Evolutionary conservation across 30 jellyfish, hydroid and myxozoan species (phyloP), one percentile per base, ranked within the genome.

Genomic region (Turritopsis dohrnii): DNA sequence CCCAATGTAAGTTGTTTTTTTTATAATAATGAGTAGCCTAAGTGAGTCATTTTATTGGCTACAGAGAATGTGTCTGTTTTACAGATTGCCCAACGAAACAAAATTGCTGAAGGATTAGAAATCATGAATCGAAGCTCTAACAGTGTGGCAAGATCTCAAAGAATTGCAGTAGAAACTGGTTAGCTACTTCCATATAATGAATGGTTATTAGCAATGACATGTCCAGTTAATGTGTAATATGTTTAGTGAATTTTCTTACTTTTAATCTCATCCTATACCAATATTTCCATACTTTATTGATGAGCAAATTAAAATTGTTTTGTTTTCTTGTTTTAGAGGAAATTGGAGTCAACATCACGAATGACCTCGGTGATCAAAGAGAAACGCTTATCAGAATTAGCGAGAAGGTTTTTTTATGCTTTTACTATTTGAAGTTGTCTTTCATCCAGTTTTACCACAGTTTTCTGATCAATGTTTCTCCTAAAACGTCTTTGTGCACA

Each of bases 111-210:
- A 72, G 98, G 98, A 0, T 88, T 93, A 52, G 98, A 93, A 23
- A 88, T 92, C 71, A 79, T 93, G 80, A 74, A 90, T 52, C 96
- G 95, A 28, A 66, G 90, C 22, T 79, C 96, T 7, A 93, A 88
- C 31, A 93, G 98, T 74, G 88, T 93, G 13, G 94, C 74, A 27
- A 72, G 98, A 54, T 88, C 96, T 28, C 96, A 80, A 53, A 81
- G 96, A 83, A 86, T 93, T 54, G 98, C 98, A 31, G 96, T 93
- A 19, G 98, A 93, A 82, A 93, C 98, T 72, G 96, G 98, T 93
- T 16, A 69, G 60, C 60, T 41, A 5, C 9, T 13, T 41, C 13
- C 13, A 41, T 5, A 41, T 41, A 5, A 41, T 41, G 60, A n/a
- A n/a, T n/a, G n/a, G n/a, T n/a, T n/a, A n/a, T n/a, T n/a, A n/a